These are phyloP conservation scores for Forpus xanthops DNA, from an alignment of 2,797 vertebrate genomes.

Conservation along the genomic window DNA sequence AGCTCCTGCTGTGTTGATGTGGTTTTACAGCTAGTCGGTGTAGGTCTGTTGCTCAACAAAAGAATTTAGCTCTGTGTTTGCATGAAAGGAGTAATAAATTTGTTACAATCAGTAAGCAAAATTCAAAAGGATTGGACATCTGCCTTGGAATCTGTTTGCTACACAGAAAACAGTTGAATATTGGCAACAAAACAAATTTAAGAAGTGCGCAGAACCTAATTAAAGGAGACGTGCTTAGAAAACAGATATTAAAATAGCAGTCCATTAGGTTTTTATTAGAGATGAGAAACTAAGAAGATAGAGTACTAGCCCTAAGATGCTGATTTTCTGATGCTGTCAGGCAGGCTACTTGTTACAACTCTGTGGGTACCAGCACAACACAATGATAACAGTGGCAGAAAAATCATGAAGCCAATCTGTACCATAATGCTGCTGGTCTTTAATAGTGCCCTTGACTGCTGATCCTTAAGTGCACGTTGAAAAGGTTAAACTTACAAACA, in stretches of 20 bases:
- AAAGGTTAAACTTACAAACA: not conserved
- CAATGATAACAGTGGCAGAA: not conserved
- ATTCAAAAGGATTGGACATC: conserved; percentile 61
- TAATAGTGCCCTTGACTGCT: not conserved
- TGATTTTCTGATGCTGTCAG: not conserved
- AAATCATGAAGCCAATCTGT: not conserved
- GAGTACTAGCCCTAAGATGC: not conserved
- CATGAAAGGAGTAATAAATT: conserved; percentile 45
- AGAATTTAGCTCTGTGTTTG: conserved; percentile 45
- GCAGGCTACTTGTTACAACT: not conserved
- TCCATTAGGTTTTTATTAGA: not conserved
- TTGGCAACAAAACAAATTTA: conserved; percentile 54
- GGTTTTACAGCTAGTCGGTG: not conserved
- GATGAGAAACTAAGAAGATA: not conserved
- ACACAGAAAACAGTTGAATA: conserved; percentile 54
- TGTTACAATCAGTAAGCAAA: conserved; percentile 51
- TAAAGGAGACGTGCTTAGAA: conserved; percentile 59
- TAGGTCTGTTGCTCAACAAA: conserved; percentile 48
- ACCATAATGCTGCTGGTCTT: not conserved
- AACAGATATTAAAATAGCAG: conserved; percentile 35
- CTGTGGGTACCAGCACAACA: not conserved
- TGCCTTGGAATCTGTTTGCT: conserved; percentile 55
- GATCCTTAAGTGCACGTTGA: not conserved
- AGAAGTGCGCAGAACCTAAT: conserved; percentile 44
- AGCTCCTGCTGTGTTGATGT: not conserved